phyloP scores from a whole-genome alignment of 2,888 invertebrate genomes.

The Cistogaster globosa region DNA sequence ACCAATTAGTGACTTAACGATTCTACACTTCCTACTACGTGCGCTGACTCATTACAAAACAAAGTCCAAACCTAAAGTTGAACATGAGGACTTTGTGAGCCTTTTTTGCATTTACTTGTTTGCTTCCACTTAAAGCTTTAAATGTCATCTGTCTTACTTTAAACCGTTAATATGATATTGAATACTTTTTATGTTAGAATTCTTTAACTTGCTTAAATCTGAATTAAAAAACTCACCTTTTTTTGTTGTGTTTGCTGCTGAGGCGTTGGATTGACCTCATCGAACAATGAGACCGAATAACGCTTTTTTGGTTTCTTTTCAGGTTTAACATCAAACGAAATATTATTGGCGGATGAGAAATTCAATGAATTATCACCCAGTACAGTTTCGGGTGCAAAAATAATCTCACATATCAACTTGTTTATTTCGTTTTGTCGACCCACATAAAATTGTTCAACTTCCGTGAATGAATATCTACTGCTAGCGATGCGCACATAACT shows the following conservation, averaged over 20 bases:
- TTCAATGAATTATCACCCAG: constrained; percentile 75
- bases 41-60: too few relatives aligned
- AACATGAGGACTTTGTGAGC: too few relatives aligned
- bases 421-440: constrained; percentile 75
- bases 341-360: constrained; percentile 74
- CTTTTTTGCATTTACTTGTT: too few relatives aligned
- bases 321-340: constrained; percentile 75
- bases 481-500: constrained; percentile 79
- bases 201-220: not conserved
- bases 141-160: too few relatives aligned
- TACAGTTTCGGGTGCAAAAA: constrained; percentile 74
- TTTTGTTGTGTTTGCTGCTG: constrained; percentile 73
- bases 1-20: too few relatives aligned
- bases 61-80: too few relatives aligned
- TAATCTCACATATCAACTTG: constrained; percentile 76
- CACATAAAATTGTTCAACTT: constrained; percentile 75
- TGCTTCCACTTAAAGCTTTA: too few relatives aligned
- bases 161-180: too few relatives aligned
- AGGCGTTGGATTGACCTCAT: constrained; percentile 77
- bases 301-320: constrained; percentile 73
- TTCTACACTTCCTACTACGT: too few relatives aligned
- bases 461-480: constrained; percentile 76
- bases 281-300: constrained; percentile 81
- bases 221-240: constrained; percentile 72
- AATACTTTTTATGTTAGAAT: too few relatives aligned